These are phyloP conservation scores for Diadophis punctatus DNA, from an alignment of 2,113 vertebrate species.

Conservation along the genomic window DNA sequence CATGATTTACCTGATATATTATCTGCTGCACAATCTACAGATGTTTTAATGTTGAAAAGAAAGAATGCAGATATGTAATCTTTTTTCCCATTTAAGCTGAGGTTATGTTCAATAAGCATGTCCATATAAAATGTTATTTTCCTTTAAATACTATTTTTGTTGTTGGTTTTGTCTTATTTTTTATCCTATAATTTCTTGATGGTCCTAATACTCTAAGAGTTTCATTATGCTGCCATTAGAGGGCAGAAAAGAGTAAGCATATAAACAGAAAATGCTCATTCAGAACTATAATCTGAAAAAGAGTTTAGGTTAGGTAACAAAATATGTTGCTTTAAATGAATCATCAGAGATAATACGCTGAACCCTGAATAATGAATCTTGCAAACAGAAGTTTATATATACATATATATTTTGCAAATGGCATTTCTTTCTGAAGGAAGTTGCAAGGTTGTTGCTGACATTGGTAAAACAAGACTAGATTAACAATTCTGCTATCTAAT, in stretches of 20 bases:
- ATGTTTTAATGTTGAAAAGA: neutral
- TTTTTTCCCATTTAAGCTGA: neutral
- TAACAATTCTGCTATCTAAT: neutral
- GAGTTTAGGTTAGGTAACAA: conserved; percentile 36
- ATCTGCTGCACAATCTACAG: neutral
- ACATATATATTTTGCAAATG: neutral
- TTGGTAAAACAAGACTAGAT: neutral
- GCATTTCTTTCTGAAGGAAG: neutral
- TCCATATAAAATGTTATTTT: neutral
- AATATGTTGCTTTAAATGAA: conserved; percentile 27
- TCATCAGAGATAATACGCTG: conserved; percentile 18
- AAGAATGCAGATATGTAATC: neutral
- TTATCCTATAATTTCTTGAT: neutral
- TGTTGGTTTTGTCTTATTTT: neutral
- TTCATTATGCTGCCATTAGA: conserved; percentile 76
- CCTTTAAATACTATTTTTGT: neutral
- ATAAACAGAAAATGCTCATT: conserved; percentile 21
- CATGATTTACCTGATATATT: neutral
- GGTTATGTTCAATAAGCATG: neutral
- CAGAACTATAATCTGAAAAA: conserved; percentile 18
- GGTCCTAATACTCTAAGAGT: conserved; percentile 41
- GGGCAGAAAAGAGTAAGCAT: conserved; percentile 81
- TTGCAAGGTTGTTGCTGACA: neutral
- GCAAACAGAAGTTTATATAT: neutral
- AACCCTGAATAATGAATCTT: conserved; percentile 25